Conservation (phyloP, 2,797 vertebrate species). For the Ceryle rudis region DNA sequence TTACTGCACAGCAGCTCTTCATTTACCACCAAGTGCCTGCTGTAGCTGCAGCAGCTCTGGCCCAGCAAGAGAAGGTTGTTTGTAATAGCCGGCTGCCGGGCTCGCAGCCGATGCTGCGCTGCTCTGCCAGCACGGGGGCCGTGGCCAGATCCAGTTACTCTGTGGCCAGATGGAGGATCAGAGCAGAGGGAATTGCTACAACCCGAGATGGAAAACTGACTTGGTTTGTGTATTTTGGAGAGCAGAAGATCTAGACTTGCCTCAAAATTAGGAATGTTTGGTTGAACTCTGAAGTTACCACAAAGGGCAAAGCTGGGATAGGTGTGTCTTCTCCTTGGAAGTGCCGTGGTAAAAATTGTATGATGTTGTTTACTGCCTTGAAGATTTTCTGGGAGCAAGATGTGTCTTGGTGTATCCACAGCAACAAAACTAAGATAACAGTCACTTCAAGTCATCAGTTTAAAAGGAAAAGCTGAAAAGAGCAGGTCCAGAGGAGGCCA, state of each 20-base stretch:
- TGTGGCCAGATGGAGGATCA: neutral
- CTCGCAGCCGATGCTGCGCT: fast-evolving
- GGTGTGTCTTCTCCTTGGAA: neutral
- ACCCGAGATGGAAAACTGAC: neutral
- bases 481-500: neutral
- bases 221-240: neutral
- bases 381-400: neutral
- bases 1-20: neutral
- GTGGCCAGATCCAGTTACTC: neutral
- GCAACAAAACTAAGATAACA: neutral
- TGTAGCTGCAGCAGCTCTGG: neutral
- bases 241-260: neutral
- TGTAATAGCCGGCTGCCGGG: neutral
- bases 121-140: neutral
- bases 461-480: neutral
- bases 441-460: neutral
- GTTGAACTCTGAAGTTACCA: neutral
- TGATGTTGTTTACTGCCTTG: neutral
- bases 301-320: neutral
- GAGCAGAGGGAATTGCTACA: neutral
- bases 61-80: neutral
- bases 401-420: neutral
- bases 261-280: neutral
- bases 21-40: neutral
- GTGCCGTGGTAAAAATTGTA: fast-evolving